Conservation (phyloP, 1,140 invertebrate genomes). For the Lerema accius region DNA sequence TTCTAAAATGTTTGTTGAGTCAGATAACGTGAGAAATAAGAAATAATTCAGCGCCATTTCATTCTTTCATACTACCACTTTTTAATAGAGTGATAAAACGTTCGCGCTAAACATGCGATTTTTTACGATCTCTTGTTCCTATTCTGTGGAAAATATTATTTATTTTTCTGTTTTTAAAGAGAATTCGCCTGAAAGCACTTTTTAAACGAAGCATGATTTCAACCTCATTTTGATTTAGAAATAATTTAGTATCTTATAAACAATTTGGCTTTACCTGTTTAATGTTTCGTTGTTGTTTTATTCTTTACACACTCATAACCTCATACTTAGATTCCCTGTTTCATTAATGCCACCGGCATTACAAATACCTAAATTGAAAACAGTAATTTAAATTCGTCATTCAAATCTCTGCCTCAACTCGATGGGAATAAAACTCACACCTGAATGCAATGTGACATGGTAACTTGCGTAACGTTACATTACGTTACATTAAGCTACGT, state of each 20-base stretch:
- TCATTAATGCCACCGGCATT: too few relatives aligned
- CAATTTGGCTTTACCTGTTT: constrained; percentile 2
- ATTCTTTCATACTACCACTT: constrained; percentile 47
- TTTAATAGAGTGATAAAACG: constrained; percentile 75
- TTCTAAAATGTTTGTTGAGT: too few relatives aligned
- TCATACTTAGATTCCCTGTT: too few relatives aligned
- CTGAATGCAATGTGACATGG: too few relatives aligned
- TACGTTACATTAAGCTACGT: too few relatives aligned
- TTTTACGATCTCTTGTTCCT: constrained; percentile 61
- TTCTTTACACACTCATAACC: too few relatives aligned
- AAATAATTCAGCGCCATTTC: constrained; percentile 35
- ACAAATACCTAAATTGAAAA: too few relatives aligned
- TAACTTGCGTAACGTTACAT: too few relatives aligned
- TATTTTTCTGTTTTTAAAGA: constrained; percentile 24
- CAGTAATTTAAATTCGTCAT: too few relatives aligned
- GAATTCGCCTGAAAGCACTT: constrained; percentile 20
- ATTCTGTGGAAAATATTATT: constrained; percentile 30
- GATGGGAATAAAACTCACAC: too few relatives aligned
- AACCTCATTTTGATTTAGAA: constrained; percentile 20
- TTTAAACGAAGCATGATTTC: constrained; percentile 24
- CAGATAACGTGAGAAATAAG: constrained; percentile 19
- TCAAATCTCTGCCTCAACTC: too few relatives aligned
- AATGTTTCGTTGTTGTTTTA: not conserved
- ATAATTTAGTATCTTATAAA: constrained; percentile 4
- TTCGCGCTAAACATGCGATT: constrained; percentile 64